A percentile compares a stretch with the other conserved stretches of the same genome.
Evolutionary conservation across 2,113 vertebrate genomes (phyloP).

Genomic region (Phyllopteryx taeniolatus): DNA sequence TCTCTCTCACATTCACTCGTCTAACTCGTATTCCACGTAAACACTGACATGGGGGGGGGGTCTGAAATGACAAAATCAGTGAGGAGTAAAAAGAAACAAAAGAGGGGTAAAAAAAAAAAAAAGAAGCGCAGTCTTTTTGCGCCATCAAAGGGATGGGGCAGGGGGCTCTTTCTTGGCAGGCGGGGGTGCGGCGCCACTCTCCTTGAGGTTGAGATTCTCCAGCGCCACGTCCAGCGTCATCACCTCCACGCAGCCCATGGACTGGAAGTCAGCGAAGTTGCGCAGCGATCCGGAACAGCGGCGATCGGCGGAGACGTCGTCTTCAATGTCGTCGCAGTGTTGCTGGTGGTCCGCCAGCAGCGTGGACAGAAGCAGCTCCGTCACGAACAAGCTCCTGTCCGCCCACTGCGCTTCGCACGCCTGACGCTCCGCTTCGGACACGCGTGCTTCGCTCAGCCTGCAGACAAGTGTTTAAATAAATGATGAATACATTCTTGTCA

Average conservation of each 20-base stretch:
- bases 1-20: conserved; percentile 79
- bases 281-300: conserved; percentile 73
- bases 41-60: conserved; percentile 88
- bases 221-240: conserved; percentile 99
- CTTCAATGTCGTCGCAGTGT: conserved; percentile 16
- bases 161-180: conserved; percentile 93
- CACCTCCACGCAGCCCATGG: conserved; percentile 99
- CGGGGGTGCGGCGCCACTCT: conserved; percentile 61
- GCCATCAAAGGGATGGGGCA: conserved; percentile 94
- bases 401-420: conserved; percentile 90
- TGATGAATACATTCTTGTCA: too few relatives aligned
- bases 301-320: conserved; percentile 82
- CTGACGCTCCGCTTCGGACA: conserved; percentile 93
- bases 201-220: conserved; percentile 99
- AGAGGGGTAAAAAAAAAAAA: conserved; percentile 40
- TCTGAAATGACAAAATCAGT: conserved; percentile 96
- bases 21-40: conserved; percentile 92
- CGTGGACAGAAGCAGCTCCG: conserved; percentile 97
- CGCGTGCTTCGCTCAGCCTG: conserved; percentile 97
- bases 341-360: conserved; percentile 81
- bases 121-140: conserved; percentile 72
- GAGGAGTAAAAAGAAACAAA: conserved; percentile 44
- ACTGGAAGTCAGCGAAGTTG: conserved; percentile 94
- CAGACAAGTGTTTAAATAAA: too few relatives aligned
- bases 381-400: conserved; percentile 94